Evolutionary conservation across 2,888 invertebrate genomes (phyloP), one percentile per base, ranked within the genome.

Genomic region (Ethmia dodecea): DNA sequence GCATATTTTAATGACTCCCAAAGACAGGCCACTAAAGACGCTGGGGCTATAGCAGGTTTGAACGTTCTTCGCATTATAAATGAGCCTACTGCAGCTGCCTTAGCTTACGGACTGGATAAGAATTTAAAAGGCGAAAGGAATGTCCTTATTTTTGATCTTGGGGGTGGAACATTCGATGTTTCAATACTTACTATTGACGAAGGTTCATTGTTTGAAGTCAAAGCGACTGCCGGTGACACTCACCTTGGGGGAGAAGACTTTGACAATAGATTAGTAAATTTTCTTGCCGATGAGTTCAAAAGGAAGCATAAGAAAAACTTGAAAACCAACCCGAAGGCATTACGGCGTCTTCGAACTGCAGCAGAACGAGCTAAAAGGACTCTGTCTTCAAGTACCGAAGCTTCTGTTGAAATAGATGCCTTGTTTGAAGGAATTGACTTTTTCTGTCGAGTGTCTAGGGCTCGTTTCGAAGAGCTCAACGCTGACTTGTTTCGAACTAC

Each of bases 141-240:
- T 49, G 89, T 91, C 0, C 60, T 90, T 6, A 90, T 91, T 45
- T 91, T 91, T 54, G 90, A 91, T 59, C 71, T 91, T 30, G 90
- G 90, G 1, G 89, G 88, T 14, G 88, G 88, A 40, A 94, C 94
- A 18, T 93, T 95, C 60, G 94, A 95, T 75, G 94, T 95, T 8
- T 94, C 94, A 16, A 90, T 95, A 46, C 77, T 95, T 20, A 91
- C 92, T 10, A 94, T 95, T 53, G 94, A 93, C 61, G 94, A 94
- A 72, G 89, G 93, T 1, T 89, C 89, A 1, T 63, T 89, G 14
- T 94, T 94, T 66, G 93, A 94, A 73, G 95, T 94, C 0, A 93
- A 92, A 76, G 87, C 95, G 0, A 95, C 94, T 4, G 93, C 94
- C 22, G 94, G 94, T 9, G 95, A 96, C 56, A 95, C 95, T 1